Conservation (phyloP, 2,113 vertebrate genomes). For the Ophiodon elongatus region DNA sequence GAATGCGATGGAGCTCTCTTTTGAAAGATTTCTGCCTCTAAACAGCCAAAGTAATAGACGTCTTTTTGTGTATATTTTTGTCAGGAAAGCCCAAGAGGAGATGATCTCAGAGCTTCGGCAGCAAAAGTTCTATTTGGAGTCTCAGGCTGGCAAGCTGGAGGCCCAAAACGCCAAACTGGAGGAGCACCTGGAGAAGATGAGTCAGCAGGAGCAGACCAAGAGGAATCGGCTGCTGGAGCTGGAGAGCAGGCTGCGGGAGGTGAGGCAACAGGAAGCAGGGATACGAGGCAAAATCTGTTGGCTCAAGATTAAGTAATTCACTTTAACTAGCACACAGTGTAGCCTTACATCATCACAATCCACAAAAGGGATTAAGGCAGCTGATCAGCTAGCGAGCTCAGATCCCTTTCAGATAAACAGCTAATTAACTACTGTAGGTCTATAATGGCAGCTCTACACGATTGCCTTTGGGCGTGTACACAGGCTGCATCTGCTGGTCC, state of each 20-base stretch:
- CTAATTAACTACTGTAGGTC: constrained; percentile 53
- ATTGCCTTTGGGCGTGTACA: constrained; percentile 1
- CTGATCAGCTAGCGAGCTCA: constrained; percentile 49
- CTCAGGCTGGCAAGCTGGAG: constrained; percentile 96
- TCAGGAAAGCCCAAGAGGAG: constrained; percentile 99
- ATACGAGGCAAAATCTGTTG: constrained; percentile 28
- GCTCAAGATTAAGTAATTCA: constrained; percentile 60
- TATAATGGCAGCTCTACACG: constrained; percentile 7
- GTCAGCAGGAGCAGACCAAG: constrained; percentile 95
- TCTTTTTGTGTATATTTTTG: constrained; percentile 45
- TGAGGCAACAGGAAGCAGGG: constrained; percentile 55
- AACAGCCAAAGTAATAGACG: not conserved
- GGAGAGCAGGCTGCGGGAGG: constrained; percentile 89
- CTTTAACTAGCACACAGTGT: constrained; percentile 46
- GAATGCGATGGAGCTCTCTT: not conserved
- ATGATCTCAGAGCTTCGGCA: constrained; percentile 99
- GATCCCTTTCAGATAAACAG: constrained; percentile 60
- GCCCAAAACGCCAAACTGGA: constrained; percentile 97
- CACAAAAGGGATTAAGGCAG: constrained; percentile 61
- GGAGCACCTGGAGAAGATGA: constrained; percentile 96
- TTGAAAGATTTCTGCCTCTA: not conserved
- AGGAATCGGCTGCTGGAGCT: constrained; percentile 93
- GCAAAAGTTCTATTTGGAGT: constrained; percentile 99
- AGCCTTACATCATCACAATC: constrained; percentile 45
- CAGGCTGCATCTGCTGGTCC: not conserved